Conservation (phyloP, 2,113 vertebrate genomes). For the Beaufortia kweichowensis region DNA sequence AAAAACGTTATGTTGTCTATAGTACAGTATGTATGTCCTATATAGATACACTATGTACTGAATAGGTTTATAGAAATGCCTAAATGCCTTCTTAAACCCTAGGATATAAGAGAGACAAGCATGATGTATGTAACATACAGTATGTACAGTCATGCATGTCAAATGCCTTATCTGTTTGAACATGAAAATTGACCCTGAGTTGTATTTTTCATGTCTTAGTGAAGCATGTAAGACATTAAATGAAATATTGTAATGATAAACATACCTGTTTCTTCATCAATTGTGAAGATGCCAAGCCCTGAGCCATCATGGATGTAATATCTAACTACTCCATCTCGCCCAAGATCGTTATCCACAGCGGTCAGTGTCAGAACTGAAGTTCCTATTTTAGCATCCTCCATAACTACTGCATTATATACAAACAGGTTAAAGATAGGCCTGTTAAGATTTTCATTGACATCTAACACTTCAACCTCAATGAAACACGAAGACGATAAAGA, state of each 20-base stretch:
- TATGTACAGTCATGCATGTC: not conserved
- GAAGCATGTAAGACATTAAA: not conserved
- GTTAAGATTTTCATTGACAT: slow-evolving; percentile 93
- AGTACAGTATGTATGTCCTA: no score
- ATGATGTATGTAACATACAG: not conserved
- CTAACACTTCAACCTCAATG: slow-evolving; percentile 85
- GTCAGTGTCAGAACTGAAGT: slow-evolving; percentile 79
- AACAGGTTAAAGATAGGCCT: slow-evolving; percentile 83
- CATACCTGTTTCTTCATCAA: slow-evolving; percentile 91
- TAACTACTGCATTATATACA: slow-evolving; percentile 81
- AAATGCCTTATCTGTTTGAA: not conserved
- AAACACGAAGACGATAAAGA: slow-evolving; percentile 87
- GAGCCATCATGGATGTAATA: slow-evolving; percentile 88
- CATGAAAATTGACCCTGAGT: not conserved
- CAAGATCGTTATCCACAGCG: slow-evolving; percentile 83
- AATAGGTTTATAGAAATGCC: not conserved
- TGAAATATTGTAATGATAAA: slow-evolving; percentile 3
- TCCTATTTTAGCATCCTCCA: slow-evolving; percentile 82
- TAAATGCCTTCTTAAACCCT: no score
- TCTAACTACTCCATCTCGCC: slow-evolving; percentile 85
- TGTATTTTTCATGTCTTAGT: not conserved
- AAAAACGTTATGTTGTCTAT: no score
- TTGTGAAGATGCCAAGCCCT: slow-evolving; percentile 82
- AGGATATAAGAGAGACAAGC: not conserved
- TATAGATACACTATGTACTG: no score